These are phyloP conservation scores for Callopanchax toddi DNA, from an alignment of 2,113 vertebrate genomes.

Conservation along the genomic window DNA sequence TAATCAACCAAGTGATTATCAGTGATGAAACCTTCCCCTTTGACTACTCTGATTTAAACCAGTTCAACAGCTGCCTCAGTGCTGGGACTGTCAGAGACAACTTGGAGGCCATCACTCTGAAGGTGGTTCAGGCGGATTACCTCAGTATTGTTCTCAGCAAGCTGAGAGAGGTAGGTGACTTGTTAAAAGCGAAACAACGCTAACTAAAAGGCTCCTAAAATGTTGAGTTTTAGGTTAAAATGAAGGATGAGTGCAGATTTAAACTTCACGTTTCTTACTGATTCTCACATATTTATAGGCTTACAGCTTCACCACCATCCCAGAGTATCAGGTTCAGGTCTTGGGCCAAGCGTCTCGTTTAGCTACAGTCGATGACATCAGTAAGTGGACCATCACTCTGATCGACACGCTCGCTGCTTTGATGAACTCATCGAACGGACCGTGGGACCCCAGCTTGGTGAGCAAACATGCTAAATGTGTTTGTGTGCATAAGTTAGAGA, in stretches of 20 bases:
- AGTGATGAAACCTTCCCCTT: slow-evolving; percentile 67
- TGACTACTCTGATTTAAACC: slow-evolving; percentile 54
- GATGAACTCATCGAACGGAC: slow-evolving; percentile 62
- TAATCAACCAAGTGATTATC: slow-evolving; percentile 63
- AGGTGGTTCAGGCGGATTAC: slow-evolving; percentile 52
- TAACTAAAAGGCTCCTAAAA: too few species aligned
- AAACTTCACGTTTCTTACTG: not conserved
- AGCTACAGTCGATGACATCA: slow-evolving; percentile 61
- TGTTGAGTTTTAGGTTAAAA: too few species aligned
- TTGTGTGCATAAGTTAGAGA: accelerated
- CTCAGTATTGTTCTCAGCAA: slow-evolving; percentile 71
- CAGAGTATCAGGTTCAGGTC: slow-evolving; percentile 66
- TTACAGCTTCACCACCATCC: slow-evolving; percentile 55
- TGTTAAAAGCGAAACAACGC: too few species aligned
- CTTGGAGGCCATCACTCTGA: slow-evolving; percentile 57
- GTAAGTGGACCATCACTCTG: slow-evolving; percentile 70
- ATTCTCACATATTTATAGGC: slow-evolving; percentile 44
- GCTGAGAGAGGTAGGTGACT: slow-evolving; percentile 68
- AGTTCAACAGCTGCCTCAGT: slow-evolving; percentile 76
- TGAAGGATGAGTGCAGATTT: not conserved
- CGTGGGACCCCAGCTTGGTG: slow-evolving; percentile 69
- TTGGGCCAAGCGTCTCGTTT: slow-evolving; percentile 65
- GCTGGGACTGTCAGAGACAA: slow-evolving; percentile 54
- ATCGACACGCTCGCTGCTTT: slow-evolving; percentile 73
- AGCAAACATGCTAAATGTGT: not conserved